Evolutionary conservation across 2,888 invertebrate species (phyloP), one percentile per base, ranked within the genome.

Genomic region (Mayetiola destructor): DNA sequence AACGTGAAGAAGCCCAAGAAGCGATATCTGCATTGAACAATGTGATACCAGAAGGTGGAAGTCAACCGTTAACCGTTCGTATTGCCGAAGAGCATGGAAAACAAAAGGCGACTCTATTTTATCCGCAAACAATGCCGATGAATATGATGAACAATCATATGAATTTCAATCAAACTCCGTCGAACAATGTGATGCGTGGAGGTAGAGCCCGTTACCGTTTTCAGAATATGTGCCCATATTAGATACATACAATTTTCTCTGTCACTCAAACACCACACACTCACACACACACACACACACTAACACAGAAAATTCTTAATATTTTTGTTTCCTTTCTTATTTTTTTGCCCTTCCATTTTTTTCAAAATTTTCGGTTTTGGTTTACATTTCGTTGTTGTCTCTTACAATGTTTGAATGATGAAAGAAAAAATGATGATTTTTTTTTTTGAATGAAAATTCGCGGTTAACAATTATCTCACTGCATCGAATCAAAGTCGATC

Each of bases 11-110:
- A 70, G 93, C 94, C 20, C 88, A 90, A 67, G 85, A 86, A 63
- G 93, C 94, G 59, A 92, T 93, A 66, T 81, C 83, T 53, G 82
- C 84, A 61, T 74, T 94, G 62, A 88, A 92, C 70, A 88, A 88
- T 63, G 84, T 84, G 61, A 82, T 88, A 72, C 84, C 89, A 56
- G 85, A 87, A 63, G 91, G 89, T 62, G 85, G 86, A 59, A 82
- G 84, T 60, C 85, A 89, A 68, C 86, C 91, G 21, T 76, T 95
- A 48, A 80, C 84, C 62, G 89, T 94, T 23, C 73, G 77, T 52
- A 71, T 78, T 61, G 73, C 73, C 57, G 73, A 73, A 64, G 73
- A 73, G 64, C 73, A 73, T 61, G 73, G 73, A 61, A 71, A 71
- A 64, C 68, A 68, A 60, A 72, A 73, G 65, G 72, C 72, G 58